phyloP scores from a whole-genome alignment of 1,140 invertebrate species.

The Microplitis mediator region DNA sequence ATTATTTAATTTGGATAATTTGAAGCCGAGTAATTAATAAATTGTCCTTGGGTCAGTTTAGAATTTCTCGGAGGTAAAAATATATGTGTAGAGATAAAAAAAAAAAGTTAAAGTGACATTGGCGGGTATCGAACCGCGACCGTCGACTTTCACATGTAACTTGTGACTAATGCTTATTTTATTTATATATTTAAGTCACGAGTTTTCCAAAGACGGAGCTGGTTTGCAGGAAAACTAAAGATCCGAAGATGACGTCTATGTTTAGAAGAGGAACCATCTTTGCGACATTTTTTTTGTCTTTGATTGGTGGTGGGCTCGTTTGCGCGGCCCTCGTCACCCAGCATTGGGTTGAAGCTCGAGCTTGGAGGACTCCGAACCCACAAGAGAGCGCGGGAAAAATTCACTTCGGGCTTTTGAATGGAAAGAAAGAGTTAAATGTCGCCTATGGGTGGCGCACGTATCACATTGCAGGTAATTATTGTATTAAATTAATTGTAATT shows the following conservation, averaged over 20 bases:
- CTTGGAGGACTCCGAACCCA: conserved; percentile 71
- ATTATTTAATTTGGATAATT: too few species aligned
- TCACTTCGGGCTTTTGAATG: conserved; percentile 83
- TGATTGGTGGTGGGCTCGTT: conserved; percentile 80
- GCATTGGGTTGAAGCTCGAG: conserved; percentile 83
- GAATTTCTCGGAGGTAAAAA: too few species aligned
- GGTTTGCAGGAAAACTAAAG: conserved; percentile 23
- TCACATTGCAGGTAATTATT: conserved; percentile 72
- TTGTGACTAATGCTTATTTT: background rate
- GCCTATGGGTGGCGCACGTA: conserved; percentile 81
- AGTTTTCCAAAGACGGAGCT: conserved; percentile 29
- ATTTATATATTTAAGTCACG: background rate
- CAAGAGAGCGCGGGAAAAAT: conserved; percentile 76
- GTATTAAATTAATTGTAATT: background rate
- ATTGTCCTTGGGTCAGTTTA: too few species aligned
- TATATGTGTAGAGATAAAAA: too few species aligned
- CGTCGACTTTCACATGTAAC: background rate
- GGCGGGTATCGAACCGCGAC: background rate
- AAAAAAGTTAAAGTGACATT: background rate
- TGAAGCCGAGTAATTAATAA: too few species aligned
- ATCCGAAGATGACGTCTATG: conserved; percentile 51
- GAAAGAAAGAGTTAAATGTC: conserved; percentile 80
- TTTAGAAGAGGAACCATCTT: conserved; percentile 84
- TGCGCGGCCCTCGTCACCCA: conserved; percentile 85
- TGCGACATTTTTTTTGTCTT: conserved; percentile 85